Percentiles rank a stretch among this genome's conserved stretches.
Evolutionary conservation across 1,140 invertebrate species (phyloP).

Genomic region (Lepidurus couesii): DNA sequence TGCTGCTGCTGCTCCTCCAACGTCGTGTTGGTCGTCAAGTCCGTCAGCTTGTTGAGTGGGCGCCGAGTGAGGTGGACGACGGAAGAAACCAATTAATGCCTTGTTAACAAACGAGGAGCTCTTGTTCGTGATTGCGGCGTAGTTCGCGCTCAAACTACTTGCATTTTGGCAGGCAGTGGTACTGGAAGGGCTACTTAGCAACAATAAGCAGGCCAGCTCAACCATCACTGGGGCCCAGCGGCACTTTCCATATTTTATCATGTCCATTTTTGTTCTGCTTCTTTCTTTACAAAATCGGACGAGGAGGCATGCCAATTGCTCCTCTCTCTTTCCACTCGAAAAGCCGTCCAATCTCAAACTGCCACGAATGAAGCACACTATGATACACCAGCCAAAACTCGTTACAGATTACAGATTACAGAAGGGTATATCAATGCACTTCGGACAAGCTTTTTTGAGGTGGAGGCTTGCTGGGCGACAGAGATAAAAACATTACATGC

Average conservation of each 20-base stretch:
- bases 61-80: neutral
- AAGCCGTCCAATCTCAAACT: neutral
- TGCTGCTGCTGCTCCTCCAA: no score
- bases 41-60: neutral
- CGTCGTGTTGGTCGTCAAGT: neutral
- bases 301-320: neutral
- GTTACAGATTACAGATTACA: no score
- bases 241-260: neutral
- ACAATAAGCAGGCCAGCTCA: neutral
- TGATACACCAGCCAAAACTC: neutral
- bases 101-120: neutral
- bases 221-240: neutral
- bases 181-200: neutral
- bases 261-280: neutral
- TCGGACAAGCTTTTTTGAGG: no score
- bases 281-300: neutral
- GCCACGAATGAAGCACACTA: neutral
- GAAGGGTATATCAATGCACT: no score
- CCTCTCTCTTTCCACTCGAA: neutral
- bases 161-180: neutral
- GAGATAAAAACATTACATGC: neutral
- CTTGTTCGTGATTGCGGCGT: neutral
- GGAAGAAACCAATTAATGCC: slow-evolving; percentile 9
- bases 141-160: neutral
- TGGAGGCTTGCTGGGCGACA: neutral